Evolutionary conservation across 2,888 invertebrate genomes (phyloP), one percentile per base, ranked within the genome.

Genomic region (Tinea semifulvella): DNA sequence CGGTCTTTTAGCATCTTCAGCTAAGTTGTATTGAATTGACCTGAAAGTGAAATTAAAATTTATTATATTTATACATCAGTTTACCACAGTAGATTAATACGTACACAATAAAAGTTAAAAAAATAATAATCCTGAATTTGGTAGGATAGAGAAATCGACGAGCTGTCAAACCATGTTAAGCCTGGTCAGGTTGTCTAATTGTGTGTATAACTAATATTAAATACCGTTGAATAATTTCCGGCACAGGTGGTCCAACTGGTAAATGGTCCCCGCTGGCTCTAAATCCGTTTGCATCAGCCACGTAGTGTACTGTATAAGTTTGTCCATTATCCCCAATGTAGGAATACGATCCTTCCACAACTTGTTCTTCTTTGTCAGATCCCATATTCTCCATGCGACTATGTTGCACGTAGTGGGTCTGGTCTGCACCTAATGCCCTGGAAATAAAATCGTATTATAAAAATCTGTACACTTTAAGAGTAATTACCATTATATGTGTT

Each of bases 281-380:
- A 69, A 90, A 92, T 46, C 91, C 91, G 58, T 88, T 89, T 53
- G 88, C 87, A 62, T 91, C 91, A 44, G 90, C 91, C 46, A 88
- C 83, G 59, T 90, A 91, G 54, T 84, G 80, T 3, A 86, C 85
- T 11, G 85, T 85, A 50, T 85, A 86, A 11, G 82, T 81, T 53
- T 83, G 80, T 31, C 86, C 86, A 58, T 86, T 83, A 53, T 85
- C 85, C 8, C 85, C 85, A 7, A 85, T 81, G 53, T 85, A 86
- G 3, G 86, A 86, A 56, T 86, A 86, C 16, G 85, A 85, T 45
- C 86, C 86, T 55, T 83, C 80, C 4, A 86, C 85, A 3, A 84
- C 82, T 62, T 85, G 82, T 50, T 85, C 84, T 47, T 84, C 83
- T 52, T 84, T 77, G 13, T 85, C 85, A 57, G 82, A 75, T 42